A percentile compares a stretch with the other conserved stretches of the same genome.
Evolutionary conservation across 2,797 vertebrate species (phyloP).

Genomic region (Hippoglossus hippoglossus): DNA sequence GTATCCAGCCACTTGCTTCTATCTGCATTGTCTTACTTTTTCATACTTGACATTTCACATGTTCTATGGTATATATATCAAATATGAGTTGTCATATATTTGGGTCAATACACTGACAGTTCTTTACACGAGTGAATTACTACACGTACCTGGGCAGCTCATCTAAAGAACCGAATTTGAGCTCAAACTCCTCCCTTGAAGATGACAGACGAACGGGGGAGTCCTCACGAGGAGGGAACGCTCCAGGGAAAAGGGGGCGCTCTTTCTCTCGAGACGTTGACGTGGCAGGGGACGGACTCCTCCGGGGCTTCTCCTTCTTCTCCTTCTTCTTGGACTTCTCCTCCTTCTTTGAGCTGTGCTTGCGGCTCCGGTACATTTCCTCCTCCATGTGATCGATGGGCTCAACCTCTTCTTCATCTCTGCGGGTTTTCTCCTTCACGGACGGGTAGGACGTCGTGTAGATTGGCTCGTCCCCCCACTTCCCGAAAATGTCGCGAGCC

Average conservation of each 20-base stretch:
- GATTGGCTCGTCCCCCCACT: constrained; percentile 91
- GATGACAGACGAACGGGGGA: constrained; percentile 82
- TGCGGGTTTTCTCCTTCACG: constrained; percentile 88
- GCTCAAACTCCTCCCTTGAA: constrained; percentile 93
- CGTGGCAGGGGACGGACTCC: constrained; percentile 83
- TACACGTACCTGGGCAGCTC: constrained; percentile 87
- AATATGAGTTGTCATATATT: too few species aligned
- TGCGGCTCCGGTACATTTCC: constrained; percentile 90
- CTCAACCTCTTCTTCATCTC: constrained; percentile 84
- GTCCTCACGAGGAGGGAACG: constrained; percentile 78
- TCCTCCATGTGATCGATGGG: constrained; percentile 87
- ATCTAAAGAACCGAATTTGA: constrained; percentile 89
- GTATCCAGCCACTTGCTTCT: too few species aligned
- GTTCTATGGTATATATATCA: too few species aligned
- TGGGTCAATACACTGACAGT: background rate
- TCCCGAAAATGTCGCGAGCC: constrained; percentile 90
- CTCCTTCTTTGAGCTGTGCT: constrained; percentile 90
- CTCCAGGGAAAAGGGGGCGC: constrained; percentile 85
- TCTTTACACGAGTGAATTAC: too few species aligned
- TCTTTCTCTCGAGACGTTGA: constrained; percentile 84
- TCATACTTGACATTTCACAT: too few species aligned
- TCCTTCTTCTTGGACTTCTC: constrained; percentile 89
- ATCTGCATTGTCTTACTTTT: too few species aligned
- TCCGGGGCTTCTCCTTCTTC: constrained; percentile 85
- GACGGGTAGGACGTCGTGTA: constrained; percentile 78